Conservation (phyloP, 2,797 vertebrate genomes). For the Takifugu ocellatus region DNA sequence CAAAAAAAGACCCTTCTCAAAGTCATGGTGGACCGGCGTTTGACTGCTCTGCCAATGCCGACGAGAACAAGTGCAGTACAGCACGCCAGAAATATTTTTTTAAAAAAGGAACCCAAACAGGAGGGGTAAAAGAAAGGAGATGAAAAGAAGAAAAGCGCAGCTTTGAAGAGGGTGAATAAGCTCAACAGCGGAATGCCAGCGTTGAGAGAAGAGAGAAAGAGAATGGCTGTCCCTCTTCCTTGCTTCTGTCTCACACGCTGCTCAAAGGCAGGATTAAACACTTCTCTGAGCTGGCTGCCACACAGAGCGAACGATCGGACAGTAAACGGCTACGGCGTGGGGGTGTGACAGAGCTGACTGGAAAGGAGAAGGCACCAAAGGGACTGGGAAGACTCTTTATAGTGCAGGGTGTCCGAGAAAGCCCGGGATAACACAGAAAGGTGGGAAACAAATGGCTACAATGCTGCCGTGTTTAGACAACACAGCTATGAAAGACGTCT, state of each 20-base stretch:
- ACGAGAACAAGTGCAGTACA: constrained; percentile 50
- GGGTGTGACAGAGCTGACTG: constrained; percentile 9
- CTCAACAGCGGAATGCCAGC: constrained; percentile 56
- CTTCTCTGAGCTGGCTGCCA: constrained; percentile 68
- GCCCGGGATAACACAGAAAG: constrained; percentile 17
- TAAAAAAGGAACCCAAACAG: constrained; percentile 68
- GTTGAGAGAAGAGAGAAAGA: constrained; percentile 54
- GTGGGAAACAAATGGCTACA: constrained; percentile 37
- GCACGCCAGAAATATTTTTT: constrained; percentile 41
- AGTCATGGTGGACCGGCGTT: constrained; percentile 60
- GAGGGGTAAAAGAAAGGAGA: constrained; percentile 62
- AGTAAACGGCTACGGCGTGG: constrained; percentile 24
- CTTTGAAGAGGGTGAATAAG: constrained; percentile 70
- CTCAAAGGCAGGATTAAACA: constrained; percentile 77
- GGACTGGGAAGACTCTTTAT: constrained; percentile 36
- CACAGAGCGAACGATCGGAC: constrained; percentile 66
- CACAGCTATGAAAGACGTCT: too few species aligned
- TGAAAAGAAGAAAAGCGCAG: constrained; percentile 71
- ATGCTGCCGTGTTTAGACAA: background rate
- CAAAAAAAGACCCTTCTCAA: constrained; percentile 46
- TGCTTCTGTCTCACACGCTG: constrained; percentile 47
- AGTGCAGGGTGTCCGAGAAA: constrained; percentile 30
- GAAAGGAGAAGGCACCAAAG: constrained; percentile 43
- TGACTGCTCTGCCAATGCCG: constrained; percentile 58
- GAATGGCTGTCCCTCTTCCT: constrained; percentile 65